Percentiles rank a stretch among this genome's conserved stretches.
Evolutionary conservation across 2,888 invertebrate genomes (phyloP).

Genomic region (Cerastis rubricosa): DNA sequence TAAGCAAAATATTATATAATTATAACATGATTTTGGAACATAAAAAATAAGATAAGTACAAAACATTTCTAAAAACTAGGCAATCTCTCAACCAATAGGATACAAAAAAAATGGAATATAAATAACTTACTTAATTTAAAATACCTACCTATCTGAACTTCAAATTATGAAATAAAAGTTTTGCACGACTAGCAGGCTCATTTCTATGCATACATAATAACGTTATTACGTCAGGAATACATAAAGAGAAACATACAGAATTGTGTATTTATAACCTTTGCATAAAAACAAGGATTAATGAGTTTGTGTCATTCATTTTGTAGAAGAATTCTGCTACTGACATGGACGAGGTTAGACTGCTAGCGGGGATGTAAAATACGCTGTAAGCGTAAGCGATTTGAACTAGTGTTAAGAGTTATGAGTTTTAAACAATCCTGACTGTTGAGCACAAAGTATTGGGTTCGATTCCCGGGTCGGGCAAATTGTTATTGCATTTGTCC

Average conservation of each 20-base stretch:
- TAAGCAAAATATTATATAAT: background rate
- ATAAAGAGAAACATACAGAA: slow-evolving; percentile 14
- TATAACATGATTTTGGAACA: background rate
- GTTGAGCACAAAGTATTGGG: too few relatives aligned
- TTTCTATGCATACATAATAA: slow-evolving; percentile 30
- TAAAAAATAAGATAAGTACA: background rate
- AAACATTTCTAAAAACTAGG: background rate
- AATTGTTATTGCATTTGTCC: too few relatives aligned
- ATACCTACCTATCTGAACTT: background rate
- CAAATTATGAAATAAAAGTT: slow-evolving; percentile 27
- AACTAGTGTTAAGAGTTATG: background rate
- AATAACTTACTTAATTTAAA: background rate
- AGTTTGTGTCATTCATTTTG: slow-evolving; percentile 1
- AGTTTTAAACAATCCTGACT: too few relatives aligned
- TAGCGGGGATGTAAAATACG: background rate
- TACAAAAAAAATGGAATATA: background rate
- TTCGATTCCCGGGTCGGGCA: too few relatives aligned
- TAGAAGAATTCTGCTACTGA: slow-evolving; percentile 21
- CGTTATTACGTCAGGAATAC: slow-evolving; percentile 31
- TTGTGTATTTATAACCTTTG: slow-evolving; percentile 37
- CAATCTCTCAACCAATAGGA: background rate
- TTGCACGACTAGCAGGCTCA: background rate
- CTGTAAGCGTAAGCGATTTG: slow-evolving; percentile 6
- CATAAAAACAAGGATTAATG: slow-evolving; percentile 36
- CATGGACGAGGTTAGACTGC: background rate